Base-by-base conservation (phyloP, 2,113 vertebrate genomes). In the Prolemur simus region DNA sequence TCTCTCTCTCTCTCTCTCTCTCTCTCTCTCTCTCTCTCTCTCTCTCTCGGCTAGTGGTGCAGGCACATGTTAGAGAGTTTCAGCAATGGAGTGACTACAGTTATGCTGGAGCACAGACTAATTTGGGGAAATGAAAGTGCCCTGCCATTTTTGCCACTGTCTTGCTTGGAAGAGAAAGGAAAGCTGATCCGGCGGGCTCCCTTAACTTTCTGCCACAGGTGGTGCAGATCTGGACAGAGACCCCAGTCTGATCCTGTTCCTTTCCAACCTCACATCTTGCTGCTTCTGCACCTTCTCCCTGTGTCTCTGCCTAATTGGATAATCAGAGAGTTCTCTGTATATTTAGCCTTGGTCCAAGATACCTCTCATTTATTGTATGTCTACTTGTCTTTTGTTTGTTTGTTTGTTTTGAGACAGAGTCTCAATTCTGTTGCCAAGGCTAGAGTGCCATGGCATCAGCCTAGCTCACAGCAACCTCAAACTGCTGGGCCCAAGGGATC, bases 171-270 rank as follows among this genome's bases (percentile, higher is more conserved):
- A 78, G 27, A 86, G 37, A 4, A 37, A 63, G 39, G 49, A 87
- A 80, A 84, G 18, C 29, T 49, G 10, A 80, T 6, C 5, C 10
- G 15, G 29, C 5, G 32, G 25, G 0, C 1, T 45, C 20, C 13
- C 15, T 58, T 77, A 49, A 27, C 37, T 34, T 82, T 85, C 18
- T 89, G 63, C 15, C 42, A 8, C 3, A 29, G 17, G 20, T 39
- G 37, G 11, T n/a, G 13, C 29, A 60, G 3, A 84, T 0, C 5
- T 76, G 2, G 6, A 45, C 27, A 74, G 91, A 88, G 23, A 94
- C 8, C 54, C 18, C 18, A 32, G 0, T n/a, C 27, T 80, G 6
- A 8, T 29, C 47, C 34, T 5, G 0, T 27, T 17, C 32, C 42
- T 34, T 6, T 77, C 34, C 87, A 25, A 69, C 18, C 2, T 76